Evolutionary conservation across 2,888 invertebrate species (phyloP).

Genomic region (Standfussiana lucernea): DNA sequence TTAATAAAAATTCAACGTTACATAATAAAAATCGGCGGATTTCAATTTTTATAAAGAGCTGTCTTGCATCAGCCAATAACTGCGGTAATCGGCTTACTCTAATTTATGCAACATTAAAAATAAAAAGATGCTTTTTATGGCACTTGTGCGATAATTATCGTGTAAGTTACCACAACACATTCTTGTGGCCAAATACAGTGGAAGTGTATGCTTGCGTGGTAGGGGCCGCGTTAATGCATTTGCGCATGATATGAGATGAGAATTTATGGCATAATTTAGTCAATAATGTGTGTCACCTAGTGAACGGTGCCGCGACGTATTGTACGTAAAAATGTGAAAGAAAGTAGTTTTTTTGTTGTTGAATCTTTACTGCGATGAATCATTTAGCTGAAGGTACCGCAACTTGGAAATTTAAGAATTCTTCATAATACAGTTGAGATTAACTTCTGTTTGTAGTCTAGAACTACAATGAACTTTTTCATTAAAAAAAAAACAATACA

Average conservation of each 20-base stretch:
- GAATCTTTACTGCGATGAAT: slow-evolving; percentile 8
- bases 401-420: not conserved
- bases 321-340: slow-evolving; percentile 54
- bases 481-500: not conserved
- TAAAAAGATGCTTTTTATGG: slow-evolving; percentile 52
- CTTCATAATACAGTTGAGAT: not conserved
- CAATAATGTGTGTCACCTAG: slow-evolving; percentile 77
- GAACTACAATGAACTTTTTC: not conserved
- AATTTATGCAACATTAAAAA: slow-evolving; percentile 67
- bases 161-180: slow-evolving; percentile 34
- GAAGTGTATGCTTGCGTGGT: slow-evolving; percentile 48
- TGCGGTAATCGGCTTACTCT: slow-evolving; percentile 58
- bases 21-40: slow-evolving; percentile 38
- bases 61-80: slow-evolving; percentile 35
- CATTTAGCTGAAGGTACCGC: not conserved
- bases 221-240: slow-evolving; percentile 59
- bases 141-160: slow-evolving; percentile 55
- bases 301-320: slow-evolving; percentile 66
- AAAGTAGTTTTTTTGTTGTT: slow-evolving; percentile 51
- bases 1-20: slow-evolving; percentile 55
- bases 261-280: slow-evolving; percentile 80
- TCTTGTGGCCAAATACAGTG: slow-evolving; percentile 28
- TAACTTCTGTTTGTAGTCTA: not conserved
- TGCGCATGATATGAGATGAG: slow-evolving; percentile 69
- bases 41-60: slow-evolving; percentile 47